These are phyloP conservation scores for Oreochromis aureus DNA, from an alignment of 2,113 vertebrate genomes.

Conservation along the genomic window DNA sequence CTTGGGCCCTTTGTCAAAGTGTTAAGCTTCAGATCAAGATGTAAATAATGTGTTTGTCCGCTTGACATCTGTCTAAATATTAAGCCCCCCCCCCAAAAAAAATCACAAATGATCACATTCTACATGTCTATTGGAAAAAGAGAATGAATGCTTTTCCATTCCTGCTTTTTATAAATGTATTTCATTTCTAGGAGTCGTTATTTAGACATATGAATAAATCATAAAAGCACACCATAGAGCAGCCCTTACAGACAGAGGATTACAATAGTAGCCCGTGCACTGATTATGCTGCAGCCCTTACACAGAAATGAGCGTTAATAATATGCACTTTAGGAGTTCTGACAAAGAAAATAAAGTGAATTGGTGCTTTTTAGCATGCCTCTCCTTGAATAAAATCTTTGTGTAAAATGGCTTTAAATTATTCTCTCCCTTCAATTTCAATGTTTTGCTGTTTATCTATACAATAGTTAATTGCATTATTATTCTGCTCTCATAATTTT, in stretches of 20 bases:
- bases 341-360: not conserved
- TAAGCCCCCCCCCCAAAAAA: not conserved
- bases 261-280: not conserved
- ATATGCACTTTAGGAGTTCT: not conserved
- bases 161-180: not conserved
- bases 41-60: not conserved
- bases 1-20: not conserved
- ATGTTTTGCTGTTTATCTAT: not conserved
- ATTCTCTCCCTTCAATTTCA: not conserved
- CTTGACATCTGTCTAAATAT: not conserved
- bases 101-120: not conserved
- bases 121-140: not conserved
- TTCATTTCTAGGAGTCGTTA: not conserved
- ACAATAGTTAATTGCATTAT: slow-evolving; percentile 10
- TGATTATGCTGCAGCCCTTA: not conserved
- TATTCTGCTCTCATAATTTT: not conserved
- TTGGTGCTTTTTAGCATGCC: not conserved
- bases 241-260: not conserved
- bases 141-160: not conserved
- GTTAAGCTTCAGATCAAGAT: not conserved
- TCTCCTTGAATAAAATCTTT: not conserved
- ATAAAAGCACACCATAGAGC: not conserved
- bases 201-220: not conserved
- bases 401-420: not conserved
- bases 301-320: not conserved